phyloP scores from a whole-genome alignment of 2,113 vertebrate species.

The Sinocyclocheilus anophthalmus region DNA sequence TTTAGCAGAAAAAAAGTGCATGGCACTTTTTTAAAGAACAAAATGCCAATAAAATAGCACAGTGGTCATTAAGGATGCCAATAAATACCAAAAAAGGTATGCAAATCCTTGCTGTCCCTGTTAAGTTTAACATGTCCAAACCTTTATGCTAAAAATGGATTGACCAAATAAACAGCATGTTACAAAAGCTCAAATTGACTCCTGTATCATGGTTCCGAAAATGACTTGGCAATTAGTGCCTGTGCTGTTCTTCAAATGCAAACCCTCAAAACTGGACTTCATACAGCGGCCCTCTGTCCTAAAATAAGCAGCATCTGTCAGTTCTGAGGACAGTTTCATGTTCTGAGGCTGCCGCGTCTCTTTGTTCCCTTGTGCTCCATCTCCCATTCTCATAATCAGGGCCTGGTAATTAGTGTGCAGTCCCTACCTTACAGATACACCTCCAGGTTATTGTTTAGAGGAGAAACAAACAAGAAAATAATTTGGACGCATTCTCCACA shows the following conservation, averaged over 20 bases:
- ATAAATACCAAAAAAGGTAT: constrained; percentile 20
- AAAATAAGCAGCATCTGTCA: constrained; percentile 81
- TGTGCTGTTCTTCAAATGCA: constrained; percentile 73
- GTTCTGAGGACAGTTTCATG: constrained; percentile 80
- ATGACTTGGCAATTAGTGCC: constrained; percentile 80
- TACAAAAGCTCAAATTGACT: constrained; percentile 74
- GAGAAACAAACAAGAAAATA: constrained; percentile 41
- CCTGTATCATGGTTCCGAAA: constrained; percentile 71
- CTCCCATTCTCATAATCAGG: constrained; percentile 77
- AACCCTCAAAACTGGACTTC: constrained; percentile 75
- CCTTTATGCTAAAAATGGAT: constrained; percentile 61
- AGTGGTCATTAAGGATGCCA: constrained; percentile 1
- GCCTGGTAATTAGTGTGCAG: constrained; percentile 77
- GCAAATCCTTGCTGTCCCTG: background rate
- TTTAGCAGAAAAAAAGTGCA: background rate
- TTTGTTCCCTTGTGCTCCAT: constrained; percentile 75
- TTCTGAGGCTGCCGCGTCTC: constrained; percentile 75
- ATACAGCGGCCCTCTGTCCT: constrained; percentile 73
- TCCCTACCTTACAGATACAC: constrained; percentile 65
- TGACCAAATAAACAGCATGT: constrained; percentile 63
- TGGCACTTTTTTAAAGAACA: constrained; percentile 2
- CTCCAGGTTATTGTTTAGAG: constrained; percentile 50
- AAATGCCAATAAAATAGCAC: constrained; percentile 1
- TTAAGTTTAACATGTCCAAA: constrained; percentile 13
- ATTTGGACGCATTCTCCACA: constrained; percentile 37